Evolutionary conservation across 2,797 vertebrate species (phyloP), one percentile per base, ranked within the genome.

Genomic region (Hyperoplus lanceolatus): DNA sequence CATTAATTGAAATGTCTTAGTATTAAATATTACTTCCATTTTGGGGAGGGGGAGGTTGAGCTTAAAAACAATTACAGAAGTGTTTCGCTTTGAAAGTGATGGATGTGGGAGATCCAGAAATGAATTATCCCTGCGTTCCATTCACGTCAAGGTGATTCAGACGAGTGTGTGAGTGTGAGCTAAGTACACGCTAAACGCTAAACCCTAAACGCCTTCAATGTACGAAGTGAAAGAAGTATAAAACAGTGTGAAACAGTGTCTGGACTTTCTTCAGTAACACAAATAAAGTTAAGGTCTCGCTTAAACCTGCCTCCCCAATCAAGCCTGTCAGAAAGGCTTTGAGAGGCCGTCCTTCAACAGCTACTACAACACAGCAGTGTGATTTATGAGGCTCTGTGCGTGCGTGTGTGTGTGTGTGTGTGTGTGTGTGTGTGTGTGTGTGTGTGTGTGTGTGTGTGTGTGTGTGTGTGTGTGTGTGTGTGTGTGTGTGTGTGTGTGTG

Each of bases 311-410:
- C 73, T 65, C 56, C 13, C 75, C 71, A 79, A 75, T 82, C 81
- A 70, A 1, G 16, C 43, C 86, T 90, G 92, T 93, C 90, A 87
- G 70, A 73, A 88, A 80, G 21, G 84, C 87, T 84, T 77, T 77
- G 79, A 75, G 77, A 79, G 83, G 78, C 71, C 10, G 73, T 62
- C 64, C 73, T 80, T 90, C 83, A 85, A 76, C 70, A 65, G 80
- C 78, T 82, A 80, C 87, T 90, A 41, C 83, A 91, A 91, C 79
- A 75, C 45, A 63, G 56, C 16, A 41, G 8, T 0, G 81, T 93
- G 93, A 94, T 94, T 93, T 90, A 94, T 92, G 87, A 90, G 86
- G 81, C 74, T 29, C 29, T 29, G 29, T 29, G 29, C 3, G 29
- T 29, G 29, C 2, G 29, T 29, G 29, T 21, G 29, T 3, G 29